Conservation (phyloP, 2,797 vertebrate genomes). For the Pseudochirops corinnae region DNA sequence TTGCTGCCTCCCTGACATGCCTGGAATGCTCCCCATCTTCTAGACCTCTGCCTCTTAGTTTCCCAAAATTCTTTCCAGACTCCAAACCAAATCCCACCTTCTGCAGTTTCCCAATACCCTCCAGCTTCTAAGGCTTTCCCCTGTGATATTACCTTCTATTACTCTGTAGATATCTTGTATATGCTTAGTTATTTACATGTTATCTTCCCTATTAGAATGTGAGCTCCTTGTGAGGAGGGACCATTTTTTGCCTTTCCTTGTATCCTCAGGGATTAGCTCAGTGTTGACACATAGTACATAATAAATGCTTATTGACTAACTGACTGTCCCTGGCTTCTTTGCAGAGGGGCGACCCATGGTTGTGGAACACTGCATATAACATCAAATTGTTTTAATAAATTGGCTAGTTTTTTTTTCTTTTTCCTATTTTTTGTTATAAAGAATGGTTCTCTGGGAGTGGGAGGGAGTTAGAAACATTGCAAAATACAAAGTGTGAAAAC, state of each 20-base stretch:
- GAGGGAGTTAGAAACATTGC: not conserved
- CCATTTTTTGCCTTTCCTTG: not conserved
- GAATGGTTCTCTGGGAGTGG: not conserved
- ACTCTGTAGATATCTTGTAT: not conserved
- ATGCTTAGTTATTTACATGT: not conserved
- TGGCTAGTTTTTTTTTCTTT: not conserved
- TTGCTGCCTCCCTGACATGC: not conserved
- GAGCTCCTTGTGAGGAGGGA: not conserved
- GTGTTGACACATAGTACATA: not conserved
- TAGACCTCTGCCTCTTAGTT: not conserved
- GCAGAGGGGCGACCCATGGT: not conserved
- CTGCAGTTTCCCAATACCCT: not conserved
- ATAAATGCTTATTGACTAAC: not conserved
- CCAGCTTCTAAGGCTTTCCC: not conserved
- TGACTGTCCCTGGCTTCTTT: not conserved
- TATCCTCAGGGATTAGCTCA: not conserved
- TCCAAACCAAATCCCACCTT: not conserved
- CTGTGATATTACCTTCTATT: not conserved
- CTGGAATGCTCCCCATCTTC: not conserved
- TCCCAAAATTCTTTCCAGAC: not conserved
- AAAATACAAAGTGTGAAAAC: not conserved
- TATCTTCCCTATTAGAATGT: not conserved
- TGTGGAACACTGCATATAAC: not conserved
- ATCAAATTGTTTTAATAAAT: not conserved
- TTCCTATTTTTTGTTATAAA: not conserved